Percentiles rank a stretch among this genome's conserved stretches.
These are phyloP conservation scores for Rhinoderma darwinii DNA, from an alignment of 2,113 vertebrate species.

Conservation along the genomic window DNA sequence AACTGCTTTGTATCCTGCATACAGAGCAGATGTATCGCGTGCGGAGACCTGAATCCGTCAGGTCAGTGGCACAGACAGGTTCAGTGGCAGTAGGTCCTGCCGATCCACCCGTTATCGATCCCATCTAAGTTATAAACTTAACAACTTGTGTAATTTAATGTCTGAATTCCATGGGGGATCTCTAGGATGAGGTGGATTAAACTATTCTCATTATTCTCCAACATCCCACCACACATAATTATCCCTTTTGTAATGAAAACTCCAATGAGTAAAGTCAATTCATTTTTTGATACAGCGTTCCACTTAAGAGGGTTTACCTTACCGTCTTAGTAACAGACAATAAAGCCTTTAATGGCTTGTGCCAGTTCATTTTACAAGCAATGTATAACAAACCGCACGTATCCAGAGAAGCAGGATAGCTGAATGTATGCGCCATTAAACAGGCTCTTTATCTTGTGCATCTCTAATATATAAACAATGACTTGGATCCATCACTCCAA, in stretches of 20 bases:
- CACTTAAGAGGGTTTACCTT: constrained; percentile 40
- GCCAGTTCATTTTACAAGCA: constrained; percentile 20
- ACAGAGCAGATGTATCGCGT: no score
- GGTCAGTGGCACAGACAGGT: no score
- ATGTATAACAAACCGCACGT: constrained; percentile 39
- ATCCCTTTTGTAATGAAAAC: not conserved
- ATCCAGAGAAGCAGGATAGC: not conserved
- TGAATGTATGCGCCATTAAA: constrained; percentile 30
- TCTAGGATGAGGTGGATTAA: no score
- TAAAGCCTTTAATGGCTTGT: constrained; percentile 28
- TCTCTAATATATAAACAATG: constrained; percentile 17
- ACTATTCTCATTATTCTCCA: no score
- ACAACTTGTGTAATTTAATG: no score
- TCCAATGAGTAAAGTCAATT: not conserved
- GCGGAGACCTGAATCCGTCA: no score
- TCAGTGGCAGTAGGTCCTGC: no score
- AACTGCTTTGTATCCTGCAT: no score
- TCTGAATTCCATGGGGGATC: no score
- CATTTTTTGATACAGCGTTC: not conserved
- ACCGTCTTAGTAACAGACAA: constrained; percentile 18
- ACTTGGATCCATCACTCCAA: constrained; percentile 38
- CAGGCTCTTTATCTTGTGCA: constrained; percentile 4
- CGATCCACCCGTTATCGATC: no score
- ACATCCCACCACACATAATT: not conserved
- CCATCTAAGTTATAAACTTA: no score